Percentiles rank a stretch among this genome's conserved stretches.
Evolutionary conservation across 92 coral and sea anemone genomes (phyloP).

Genomic region (Siderastrea siderea): DNA sequence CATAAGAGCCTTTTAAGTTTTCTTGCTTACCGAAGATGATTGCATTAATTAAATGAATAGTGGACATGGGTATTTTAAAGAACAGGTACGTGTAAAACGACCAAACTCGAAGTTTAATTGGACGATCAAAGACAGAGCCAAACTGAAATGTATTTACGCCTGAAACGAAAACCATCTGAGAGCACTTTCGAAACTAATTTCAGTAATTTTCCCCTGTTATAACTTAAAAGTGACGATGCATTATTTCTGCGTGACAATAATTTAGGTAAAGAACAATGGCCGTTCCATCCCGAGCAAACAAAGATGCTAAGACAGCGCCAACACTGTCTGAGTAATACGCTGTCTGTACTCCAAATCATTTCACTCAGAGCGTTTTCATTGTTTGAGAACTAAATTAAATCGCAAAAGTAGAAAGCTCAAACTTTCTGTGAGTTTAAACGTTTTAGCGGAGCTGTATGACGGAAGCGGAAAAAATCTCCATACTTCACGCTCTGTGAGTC

Average conservation of each 20-base stretch:
- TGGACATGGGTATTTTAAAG: neutral
- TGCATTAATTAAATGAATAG: no score
- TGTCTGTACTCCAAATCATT: neutral
- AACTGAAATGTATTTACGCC: neutral
- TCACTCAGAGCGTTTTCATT: neutral
- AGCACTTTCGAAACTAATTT: neutral
- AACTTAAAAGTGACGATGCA: no score
- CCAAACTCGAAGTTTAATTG: neutral
- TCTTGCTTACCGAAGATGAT: neutral
- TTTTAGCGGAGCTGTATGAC: neutral
- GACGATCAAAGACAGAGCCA: neutral
- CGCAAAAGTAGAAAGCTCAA: neutral
- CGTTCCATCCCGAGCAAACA: slow-evolving; percentile 1
- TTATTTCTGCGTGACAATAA: neutral
- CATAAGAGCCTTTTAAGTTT: neutral
- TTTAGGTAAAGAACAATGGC: neutral
- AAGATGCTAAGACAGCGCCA: neutral
- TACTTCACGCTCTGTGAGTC: neutral
- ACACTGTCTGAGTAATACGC: no score
- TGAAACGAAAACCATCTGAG: neutral
- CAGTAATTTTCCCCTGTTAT: neutral
- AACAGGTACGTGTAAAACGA: neutral
- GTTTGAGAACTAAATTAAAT: neutral
- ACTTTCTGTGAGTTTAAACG: neutral
- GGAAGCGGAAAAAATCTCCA: neutral